These are phyloP conservation scores for Trachurus trachurus DNA, from an alignment of 2,797 vertebrate genomes.

Conservation along the genomic window DNA sequence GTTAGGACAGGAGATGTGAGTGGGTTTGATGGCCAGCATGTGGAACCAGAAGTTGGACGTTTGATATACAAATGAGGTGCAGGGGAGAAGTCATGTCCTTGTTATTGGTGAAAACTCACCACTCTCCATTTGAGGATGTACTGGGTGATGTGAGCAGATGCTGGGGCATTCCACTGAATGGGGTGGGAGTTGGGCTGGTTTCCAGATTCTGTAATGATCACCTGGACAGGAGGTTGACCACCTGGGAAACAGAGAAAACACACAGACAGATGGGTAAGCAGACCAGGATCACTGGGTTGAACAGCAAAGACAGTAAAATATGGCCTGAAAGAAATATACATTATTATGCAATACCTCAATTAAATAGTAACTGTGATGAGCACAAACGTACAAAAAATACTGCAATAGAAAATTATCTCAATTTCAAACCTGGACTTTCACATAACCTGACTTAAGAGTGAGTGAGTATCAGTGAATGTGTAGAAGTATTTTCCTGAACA, in stretches of 20 bases:
- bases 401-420: neutral
- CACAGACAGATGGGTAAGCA: slow-evolving; percentile 19
- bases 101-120: slow-evolving; percentile 81
- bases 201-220: slow-evolving; percentile 93
- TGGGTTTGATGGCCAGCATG: neutral
- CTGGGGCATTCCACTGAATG: slow-evolving; percentile 94
- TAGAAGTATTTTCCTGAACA: slow-evolving; percentile 33
- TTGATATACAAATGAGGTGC: neutral
- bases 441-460: neutral
- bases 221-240: slow-evolving; percentile 91
- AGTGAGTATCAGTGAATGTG: slow-evolving; percentile 5
- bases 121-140: slow-evolving; percentile 96
- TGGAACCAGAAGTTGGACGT: neutral
- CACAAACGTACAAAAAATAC: neutral
- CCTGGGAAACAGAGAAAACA: slow-evolving; percentile 76
- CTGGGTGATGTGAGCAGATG: slow-evolving; percentile 92
- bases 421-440: neutral
- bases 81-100: neutral
- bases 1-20: neutral
- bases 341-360: neutral
- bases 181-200: slow-evolving; percentile 96
- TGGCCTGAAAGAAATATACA: neutral
- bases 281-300: neutral
- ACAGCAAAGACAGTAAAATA: neutral
- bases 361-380: neutral